Evolutionary conservation across 2,113 vertebrate genomes (phyloP).

Genomic region (Hippocampus comes): DNA sequence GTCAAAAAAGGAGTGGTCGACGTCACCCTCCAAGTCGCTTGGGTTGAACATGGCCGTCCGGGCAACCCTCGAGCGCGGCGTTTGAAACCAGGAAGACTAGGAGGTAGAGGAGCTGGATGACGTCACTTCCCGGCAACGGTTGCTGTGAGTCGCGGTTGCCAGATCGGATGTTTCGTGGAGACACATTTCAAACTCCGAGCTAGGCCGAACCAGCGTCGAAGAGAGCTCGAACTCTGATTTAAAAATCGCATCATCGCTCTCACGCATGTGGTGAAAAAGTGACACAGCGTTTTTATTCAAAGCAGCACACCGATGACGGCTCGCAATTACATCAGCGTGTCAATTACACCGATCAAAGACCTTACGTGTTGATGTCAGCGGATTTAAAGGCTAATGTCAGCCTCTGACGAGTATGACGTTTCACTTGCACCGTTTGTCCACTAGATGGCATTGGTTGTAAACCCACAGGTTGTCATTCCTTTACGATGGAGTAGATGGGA

Average conservation of each 20-base stretch:
- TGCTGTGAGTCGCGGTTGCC: not conserved
- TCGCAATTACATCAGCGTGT: slow-evolving; percentile 1
- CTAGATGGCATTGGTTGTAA: not conserved
- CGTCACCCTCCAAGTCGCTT: slow-evolving; percentile 80
- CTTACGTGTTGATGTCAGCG: slow-evolving; percentile 3
- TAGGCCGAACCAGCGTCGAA: not conserved
- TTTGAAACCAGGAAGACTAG: not conserved
- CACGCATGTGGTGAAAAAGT: not conserved
- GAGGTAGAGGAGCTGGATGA: not conserved
- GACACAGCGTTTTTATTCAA: slow-evolving; percentile 2
- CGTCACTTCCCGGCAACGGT: slow-evolving; percentile 70
- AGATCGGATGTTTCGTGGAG: not conserved
- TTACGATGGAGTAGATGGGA: too few species aligned
- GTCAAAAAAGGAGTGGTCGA: slow-evolving; percentile 95
- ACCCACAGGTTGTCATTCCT: not conserved
- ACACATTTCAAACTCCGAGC: not conserved
- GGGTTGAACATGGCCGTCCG: slow-evolving; percentile 74
- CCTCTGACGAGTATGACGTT: not conserved
- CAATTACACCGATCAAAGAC: not conserved
- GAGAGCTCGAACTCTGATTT: not conserved
- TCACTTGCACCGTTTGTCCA: not conserved
- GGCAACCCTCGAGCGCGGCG: not conserved
- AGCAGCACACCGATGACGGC: not conserved
- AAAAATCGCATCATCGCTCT: not conserved
- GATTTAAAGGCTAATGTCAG: slow-evolving; percentile 1